Evolutionary conservation across 2,888 invertebrate species (phyloP).

Genomic region (Alcis repandata): DNA sequence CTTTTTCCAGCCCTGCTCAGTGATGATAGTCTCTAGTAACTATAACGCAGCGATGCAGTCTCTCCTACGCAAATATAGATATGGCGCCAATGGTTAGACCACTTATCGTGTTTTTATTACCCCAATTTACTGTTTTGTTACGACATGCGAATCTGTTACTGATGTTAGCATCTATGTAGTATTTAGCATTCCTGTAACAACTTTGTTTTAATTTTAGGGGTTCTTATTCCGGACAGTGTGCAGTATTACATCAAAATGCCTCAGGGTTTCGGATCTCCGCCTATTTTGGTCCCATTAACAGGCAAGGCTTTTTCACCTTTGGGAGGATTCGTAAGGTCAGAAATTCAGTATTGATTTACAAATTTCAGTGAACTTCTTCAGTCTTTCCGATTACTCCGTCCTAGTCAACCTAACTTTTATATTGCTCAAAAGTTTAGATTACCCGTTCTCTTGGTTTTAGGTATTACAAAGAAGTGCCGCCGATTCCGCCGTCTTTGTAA

Average conservation of each 20-base stretch:
- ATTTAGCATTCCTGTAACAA: conserved; percentile 19
- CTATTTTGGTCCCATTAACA: conserved; percentile 72
- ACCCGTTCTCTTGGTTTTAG: conserved; percentile 56
- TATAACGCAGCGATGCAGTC: conserved; percentile 75
- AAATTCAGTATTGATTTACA: conserved; percentile 58
- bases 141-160: conserved; percentile 11
- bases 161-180: conserved; percentile 11
- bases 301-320: conserved; percentile 76
- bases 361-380: background rate
- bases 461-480: conserved; percentile 81
- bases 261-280: conserved; percentile 60
- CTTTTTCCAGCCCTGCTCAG: conserved; percentile 72
- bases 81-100: conserved; percentile 71
- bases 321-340: conserved; percentile 79
- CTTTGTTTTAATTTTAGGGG: conserved; percentile 57
- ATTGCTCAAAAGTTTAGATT: background rate
- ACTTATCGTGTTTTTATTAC: conserved; percentile 41
- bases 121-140: conserved; percentile 23
- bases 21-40: conserved; percentile 73
- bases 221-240: conserved; percentile 78
- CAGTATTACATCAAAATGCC: conserved; percentile 77
- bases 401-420: background rate
- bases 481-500: conserved; percentile 75
- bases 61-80: conserved; percentile 77
- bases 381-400: background rate